Conservation (phyloP, 1,140 invertebrate species). For the Pseudomyrmex concolor region DNA sequence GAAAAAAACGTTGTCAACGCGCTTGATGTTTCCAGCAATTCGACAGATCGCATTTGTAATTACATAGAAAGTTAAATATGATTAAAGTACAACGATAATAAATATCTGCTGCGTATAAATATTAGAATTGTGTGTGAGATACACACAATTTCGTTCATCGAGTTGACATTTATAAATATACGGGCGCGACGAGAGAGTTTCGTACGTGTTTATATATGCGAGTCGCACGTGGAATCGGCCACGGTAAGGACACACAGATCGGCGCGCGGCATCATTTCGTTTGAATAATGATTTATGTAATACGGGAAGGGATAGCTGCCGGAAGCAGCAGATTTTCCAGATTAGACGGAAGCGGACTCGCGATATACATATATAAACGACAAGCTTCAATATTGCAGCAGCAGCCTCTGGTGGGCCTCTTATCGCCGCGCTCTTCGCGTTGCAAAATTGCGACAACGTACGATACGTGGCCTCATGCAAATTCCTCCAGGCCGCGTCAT, state of each 20-base stretch:
- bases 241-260: not conserved
- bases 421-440: constrained; percentile 14
- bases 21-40: too few species aligned
- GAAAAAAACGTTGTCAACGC: not conserved
- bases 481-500: constrained; percentile 40
- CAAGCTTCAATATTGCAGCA: constrained; percentile 51
- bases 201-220: not conserved
- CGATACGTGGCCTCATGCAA: constrained; percentile 53
- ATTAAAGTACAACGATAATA: too few species aligned
- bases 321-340: constrained; percentile 29
- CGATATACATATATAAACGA: constrained; percentile 61
- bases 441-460: constrained; percentile 45
- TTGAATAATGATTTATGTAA: constrained; percentile 63
- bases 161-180: too few species aligned
- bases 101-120: too few species aligned
- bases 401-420: not conserved
- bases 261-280: constrained; percentile 34
- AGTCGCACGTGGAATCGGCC: constrained; percentile 45
- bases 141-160: too few species aligned
- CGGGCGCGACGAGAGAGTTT: not conserved
- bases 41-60: too few species aligned
- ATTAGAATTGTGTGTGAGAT: too few species aligned
- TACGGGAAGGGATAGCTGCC: constrained; percentile 44
- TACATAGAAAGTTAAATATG: too few species aligned
- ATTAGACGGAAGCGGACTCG: constrained; percentile 58